Evolutionary conservation across 92 coral and sea anemone genomes (phyloP), one percentile per base, ranked within the genome.

Genomic region (Micromussa lordhowensis): DNA sequence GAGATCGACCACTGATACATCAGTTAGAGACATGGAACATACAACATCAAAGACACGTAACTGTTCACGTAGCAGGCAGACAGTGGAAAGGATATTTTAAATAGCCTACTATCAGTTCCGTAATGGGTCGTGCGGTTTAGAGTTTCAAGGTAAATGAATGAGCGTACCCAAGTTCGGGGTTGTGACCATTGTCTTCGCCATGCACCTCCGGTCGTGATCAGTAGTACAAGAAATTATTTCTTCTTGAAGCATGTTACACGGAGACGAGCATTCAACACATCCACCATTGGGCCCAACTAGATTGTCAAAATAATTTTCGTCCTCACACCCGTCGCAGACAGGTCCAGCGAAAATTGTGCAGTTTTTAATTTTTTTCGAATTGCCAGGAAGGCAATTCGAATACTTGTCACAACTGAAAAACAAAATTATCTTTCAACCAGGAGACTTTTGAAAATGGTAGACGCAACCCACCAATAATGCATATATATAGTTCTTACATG

Each of bases 281-380:
- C 87, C 77, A 0, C 77, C 87, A 19, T 9, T 22, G 17, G 29
- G 38, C 4, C 38, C 38, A 44, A 44, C 11, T 44, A 44, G 11
- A 19, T 0, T 0, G 4, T 83, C 32, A 6, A 72, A 54, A 30
- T 32, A 83, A 35, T 13, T 0, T 17, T 70, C 87, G 9, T 30
- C 87, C 34, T 14, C 72, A 32, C 87, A 83, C 3, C 87, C 72
- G 17, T 73, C 16, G 78, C 87, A 83, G 0, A 71, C 71, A 3
- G 36, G 75, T 5, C 38, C 35, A 3, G 87, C 53, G 21, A 22
- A 71, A 0, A 71, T 21, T 0, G 72, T 83, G 21, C 87, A 83
- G 8, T 83, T 83, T 36, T 53, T 53, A 0, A 83, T 72, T 0
- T 18, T 28, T 6, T 72, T 71, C 0, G 51, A 9, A 32, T 54